Evolutionary conservation across 2,888 invertebrate species (phyloP).

Genomic region (Yponomeuta evonymella): DNA sequence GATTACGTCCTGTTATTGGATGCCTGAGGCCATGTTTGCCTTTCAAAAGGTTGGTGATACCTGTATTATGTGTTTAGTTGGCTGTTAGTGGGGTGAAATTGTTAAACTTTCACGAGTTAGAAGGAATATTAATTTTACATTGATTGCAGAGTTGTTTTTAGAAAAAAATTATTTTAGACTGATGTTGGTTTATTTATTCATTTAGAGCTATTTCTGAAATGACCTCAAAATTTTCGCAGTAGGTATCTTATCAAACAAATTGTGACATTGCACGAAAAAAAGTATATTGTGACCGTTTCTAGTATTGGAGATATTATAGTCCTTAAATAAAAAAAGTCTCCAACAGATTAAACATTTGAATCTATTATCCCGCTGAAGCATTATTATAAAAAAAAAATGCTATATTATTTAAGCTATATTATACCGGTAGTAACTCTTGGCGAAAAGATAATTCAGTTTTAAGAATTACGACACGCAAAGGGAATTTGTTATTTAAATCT

Average conservation of each 20-base stretch:
- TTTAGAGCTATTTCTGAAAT: too few species aligned
- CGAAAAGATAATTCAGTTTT: not conserved
- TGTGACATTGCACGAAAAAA: too few species aligned
- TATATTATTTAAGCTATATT: too few species aligned
- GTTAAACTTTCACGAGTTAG: not conserved
- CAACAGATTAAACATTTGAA: too few species aligned
- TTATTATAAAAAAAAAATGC: too few species aligned
- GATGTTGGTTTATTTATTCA: not conserved
- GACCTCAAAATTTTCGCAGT: too few species aligned
- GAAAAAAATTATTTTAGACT: not conserved
- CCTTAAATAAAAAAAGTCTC: too few species aligned
- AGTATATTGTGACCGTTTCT: too few species aligned
- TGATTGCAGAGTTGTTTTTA: not conserved
- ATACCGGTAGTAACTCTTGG: not conserved
- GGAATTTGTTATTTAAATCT: not conserved
- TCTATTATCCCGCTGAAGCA: too few species aligned
- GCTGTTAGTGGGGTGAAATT: not conserved
- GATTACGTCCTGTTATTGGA: constrained; percentile 12
- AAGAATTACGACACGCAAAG: not conserved
- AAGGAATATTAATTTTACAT: not conserved
- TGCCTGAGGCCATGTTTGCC: constrained; percentile 7
- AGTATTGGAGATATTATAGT: too few species aligned
- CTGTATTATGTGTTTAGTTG: constrained; percentile 4
- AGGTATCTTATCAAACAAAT: too few species aligned
- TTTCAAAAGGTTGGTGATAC: constrained; percentile 2